Base-by-base conservation (phyloP, 2,797 vertebrate species). In the Melanotaenia parkinsoni region DNA sequence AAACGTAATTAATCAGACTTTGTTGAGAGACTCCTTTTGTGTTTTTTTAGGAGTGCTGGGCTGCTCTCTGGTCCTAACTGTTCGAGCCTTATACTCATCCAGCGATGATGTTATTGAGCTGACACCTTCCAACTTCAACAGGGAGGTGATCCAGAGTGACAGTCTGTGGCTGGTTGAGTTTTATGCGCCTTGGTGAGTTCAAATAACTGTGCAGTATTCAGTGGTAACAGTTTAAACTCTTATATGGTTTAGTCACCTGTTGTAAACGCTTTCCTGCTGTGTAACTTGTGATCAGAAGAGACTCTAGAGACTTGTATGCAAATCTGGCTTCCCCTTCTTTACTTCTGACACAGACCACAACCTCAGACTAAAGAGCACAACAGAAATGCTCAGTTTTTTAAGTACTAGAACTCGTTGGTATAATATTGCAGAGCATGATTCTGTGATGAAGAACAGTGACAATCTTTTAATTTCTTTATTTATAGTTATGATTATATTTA, bases 101-200 rank as follows among this genome's bases (percentile, higher is more conserved):
- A 91, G 92, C n/a, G 97, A 99, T 73, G 97, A 99, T 90, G 98
- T 99, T 35, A 82, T 99, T 20, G 96, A 97, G 71, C 95, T 99
- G 57, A 98, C 88, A 3, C 90, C 96, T 5, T 93, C 95, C 59
- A 99, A 98, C 91, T 99, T 99, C 92, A 96, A 99, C 92, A 93
- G 68, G 59, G 97, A 99, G 90, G 98, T 99, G 79, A 89, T 98
- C 85, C 96, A 99, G 76, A 98, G 98, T 1, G 95, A 98, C 62
- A 94, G 91, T 65, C 88, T 99, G 78, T 99, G 98, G 98, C 95
- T 99, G 0, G 85, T 99, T n/a, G 97, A 99, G 92, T 99, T 99
- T 88, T 99, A 97, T 16, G 98, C 97, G 77, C 97, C 97, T 20
- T 99, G 98, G 98, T 99, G 94, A 95, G 97, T 95, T 30, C 51